Evolutionary conservation across 2,797 vertebrate species (phyloP), one percentile per base, ranked within the genome.

Genomic region (Neoniphon sammara): DNA sequence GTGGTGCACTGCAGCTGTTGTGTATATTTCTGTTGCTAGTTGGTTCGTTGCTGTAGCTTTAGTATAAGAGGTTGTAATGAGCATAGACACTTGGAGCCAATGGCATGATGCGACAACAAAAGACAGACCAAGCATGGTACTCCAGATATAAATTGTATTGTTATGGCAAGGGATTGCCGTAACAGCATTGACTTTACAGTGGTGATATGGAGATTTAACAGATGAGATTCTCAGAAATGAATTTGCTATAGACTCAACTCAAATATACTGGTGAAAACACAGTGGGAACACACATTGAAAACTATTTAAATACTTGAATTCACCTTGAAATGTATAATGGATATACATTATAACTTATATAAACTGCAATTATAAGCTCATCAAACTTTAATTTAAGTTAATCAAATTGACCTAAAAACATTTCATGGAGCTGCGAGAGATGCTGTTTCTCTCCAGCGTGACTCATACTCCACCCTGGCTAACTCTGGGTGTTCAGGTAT

Each of bases 361-460:
- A 12, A 21, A 54, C 21, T 6, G 7, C 21, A 18, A 18, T 52
- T 55, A 55, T 25, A 55, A 80, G 72, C 57, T 27, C 66, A 85
- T 88, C 67, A 82, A 84, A 77, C 53, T 66, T 85, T 86, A 49
- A 80, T 75, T 5, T 21, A 56, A 55, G 23, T 78, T 72, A 76
- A 78, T 78, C 63, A 83, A 75, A 66, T 58, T 81, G 80, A 85
- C 84, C 84, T 74, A 11, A 80, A 88, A 85, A 84, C 46, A 59
- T 83, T 74, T 65, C 5, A 66, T 17, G 21, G 79, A 81, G 53
- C 68, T 31, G 49, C 50, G 36, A 78, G 59, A 3, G 0, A 66
- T 44, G 21, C 0, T 82, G 74, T 39, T 75, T 85, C 44, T 76
- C 46, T 65, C 30, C 64, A 65, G 68, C 11, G n/a, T 80, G 73